Conservation (phyloP, 2,797 vertebrate species). For the Gymnodraco acuticeps region DNA sequence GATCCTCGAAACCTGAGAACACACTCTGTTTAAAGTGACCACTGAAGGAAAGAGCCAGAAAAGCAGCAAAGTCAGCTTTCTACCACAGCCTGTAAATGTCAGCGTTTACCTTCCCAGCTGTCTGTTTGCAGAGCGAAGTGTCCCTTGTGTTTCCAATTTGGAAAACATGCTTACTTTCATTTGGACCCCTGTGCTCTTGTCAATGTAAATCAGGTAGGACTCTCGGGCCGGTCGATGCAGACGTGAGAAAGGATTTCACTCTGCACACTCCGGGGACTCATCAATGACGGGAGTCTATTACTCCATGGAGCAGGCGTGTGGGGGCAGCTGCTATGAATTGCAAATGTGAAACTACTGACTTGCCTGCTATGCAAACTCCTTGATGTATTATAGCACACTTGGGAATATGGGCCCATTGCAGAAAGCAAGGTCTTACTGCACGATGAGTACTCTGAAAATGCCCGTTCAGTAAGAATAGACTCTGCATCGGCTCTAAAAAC, state of each 20-base stretch:
- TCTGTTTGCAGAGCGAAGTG: slow-evolving; percentile 32
- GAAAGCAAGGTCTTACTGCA: slow-evolving; percentile 42
- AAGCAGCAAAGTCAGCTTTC: slow-evolving; percentile 58
- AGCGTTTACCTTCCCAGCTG: slow-evolving; percentile 55
- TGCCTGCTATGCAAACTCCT: slow-evolving; percentile 72
- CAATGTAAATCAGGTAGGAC: slow-evolving; percentile 76
- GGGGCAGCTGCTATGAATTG: slow-evolving; percentile 69
- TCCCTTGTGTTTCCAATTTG: slow-evolving; percentile 72
- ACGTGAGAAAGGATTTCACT: slow-evolving; percentile 72
- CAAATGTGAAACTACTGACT: slow-evolving; percentile 69
- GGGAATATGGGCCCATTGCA: slow-evolving; percentile 54
- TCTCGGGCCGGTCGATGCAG: slow-evolving; percentile 65
- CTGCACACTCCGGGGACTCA: slow-evolving; percentile 64
- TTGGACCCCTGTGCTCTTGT: slow-evolving; percentile 53
- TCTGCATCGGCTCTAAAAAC: slow-evolving; percentile 35
- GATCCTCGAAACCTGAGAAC: background rate
- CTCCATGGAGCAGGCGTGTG: slow-evolving; percentile 48
- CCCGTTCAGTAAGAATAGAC: slow-evolving; percentile 36
- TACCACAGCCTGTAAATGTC: slow-evolving; percentile 31
- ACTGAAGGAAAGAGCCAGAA: slow-evolving; percentile 16
- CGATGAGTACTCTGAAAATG: slow-evolving; percentile 35
- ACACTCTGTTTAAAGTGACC: slow-evolving; percentile 26
- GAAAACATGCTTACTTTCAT: slow-evolving; percentile 76
- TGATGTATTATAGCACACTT: slow-evolving; percentile 62
- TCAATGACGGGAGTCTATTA: slow-evolving; percentile 78